Evolutionary conservation across 2,113 vertebrate genomes (phyloP), one percentile per base, ranked within the genome.

Genomic region (Glareola pratincola): DNA sequence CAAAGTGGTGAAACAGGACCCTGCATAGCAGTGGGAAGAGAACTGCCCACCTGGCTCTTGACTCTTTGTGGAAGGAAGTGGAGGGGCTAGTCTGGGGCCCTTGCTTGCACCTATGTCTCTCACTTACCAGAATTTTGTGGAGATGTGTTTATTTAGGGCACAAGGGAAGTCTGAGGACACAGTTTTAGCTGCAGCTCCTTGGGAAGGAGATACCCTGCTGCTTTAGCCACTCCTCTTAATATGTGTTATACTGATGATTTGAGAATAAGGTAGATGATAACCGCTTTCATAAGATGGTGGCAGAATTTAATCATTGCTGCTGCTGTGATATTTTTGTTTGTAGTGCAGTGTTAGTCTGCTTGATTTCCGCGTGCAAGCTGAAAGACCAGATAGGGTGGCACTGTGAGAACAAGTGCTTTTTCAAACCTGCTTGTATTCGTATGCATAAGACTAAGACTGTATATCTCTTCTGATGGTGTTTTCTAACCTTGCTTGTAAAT

Each of bases 51-150:
- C 32, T 81, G 41, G 30, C 22, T 30, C 1, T 66, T 62, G 19
- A 36, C 24, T 72, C 23, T 81, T 71, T 0, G 1, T 5, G 3
- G 27, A 41, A 47, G 20, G 50, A 34, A 53, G 8, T 18, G 8
- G 27, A 54, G 10, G 29, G 32, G 13, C 37, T 88, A 37, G 14
- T 2, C 0, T 34, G 32, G 29, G 4, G 4, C 71, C 66, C 13
- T 66, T 74, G 41, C 54, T 75, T 63, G 36, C 26, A 17, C 4
- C 45, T 2, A 1, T 0, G 0, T 69, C 6, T 69, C 45, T 85
- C 1, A 3, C 34, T 27, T 73, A 64, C 0, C 69, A 32, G 53
- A 41, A 76, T 1, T 20, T 4, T 2, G 3, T 32, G 24, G 50
- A 69, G 16, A 17, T 73, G 36, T 5, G 8, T 66, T 84, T 68